A percentile compares a stretch with the other conserved stretches of the same genome.
Evolutionary conservation across 2,888 invertebrate genomes (phyloP).

Genomic region (Phanerotoma sp.): DNA sequence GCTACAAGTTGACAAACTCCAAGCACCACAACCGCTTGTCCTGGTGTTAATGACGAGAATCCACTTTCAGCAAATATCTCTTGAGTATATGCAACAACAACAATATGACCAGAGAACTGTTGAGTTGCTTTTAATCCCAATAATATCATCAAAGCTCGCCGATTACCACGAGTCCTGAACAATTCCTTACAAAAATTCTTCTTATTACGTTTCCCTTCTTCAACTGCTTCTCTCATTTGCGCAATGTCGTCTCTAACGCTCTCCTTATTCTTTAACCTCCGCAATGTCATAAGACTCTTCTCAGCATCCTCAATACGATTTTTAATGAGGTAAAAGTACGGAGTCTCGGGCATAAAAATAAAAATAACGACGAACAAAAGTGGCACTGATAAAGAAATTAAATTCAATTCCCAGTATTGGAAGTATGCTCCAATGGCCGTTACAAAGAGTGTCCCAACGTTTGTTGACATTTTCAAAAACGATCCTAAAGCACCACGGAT

Average conservation of each 20-base stretch:
- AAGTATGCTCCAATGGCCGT: constrained; percentile 56
- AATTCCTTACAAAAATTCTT: constrained; percentile 60
- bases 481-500: constrained; percentile 63
- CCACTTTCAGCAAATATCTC: constrained; percentile 65
- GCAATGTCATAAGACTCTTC: constrained; percentile 61
- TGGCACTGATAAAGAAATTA: constrained; percentile 61
- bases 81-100: constrained; percentile 63
- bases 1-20: constrained; percentile 62
- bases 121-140: constrained; percentile 64
- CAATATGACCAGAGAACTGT: constrained; percentile 66
- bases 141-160: constrained; percentile 63
- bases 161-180: constrained; percentile 59
- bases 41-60: constrained; percentile 58
- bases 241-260: constrained; percentile 63
- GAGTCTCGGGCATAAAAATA: constrained; percentile 68
- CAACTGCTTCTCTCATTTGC: constrained; percentile 60
- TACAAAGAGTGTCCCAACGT: constrained; percentile 52
- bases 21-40: constrained; percentile 61
- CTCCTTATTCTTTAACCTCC: constrained; percentile 58
- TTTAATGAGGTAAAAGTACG: constrained; percentile 63
- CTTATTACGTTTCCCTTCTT: constrained; percentile 59
- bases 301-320: constrained; percentile 61
- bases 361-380: constrained; percentile 62
- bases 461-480: constrained; percentile 59
- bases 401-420: constrained; percentile 59